Evolutionary conservation across 2,888 invertebrate species (phyloP).

Genomic region (Drosophila percnosoma): DNA sequence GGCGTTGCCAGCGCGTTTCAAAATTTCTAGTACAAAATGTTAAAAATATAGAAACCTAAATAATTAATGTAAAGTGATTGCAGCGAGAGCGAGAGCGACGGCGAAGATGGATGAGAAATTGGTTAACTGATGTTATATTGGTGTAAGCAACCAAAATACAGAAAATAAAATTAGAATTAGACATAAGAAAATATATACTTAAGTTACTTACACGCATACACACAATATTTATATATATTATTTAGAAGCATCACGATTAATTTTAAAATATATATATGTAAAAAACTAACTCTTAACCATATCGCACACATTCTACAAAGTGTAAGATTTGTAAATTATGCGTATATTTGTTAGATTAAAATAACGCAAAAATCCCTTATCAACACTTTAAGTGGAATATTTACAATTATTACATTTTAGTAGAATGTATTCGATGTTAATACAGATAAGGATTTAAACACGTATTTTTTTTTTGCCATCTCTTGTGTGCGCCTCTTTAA

Average conservation of each 20-base stretch:
- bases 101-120: background rate
- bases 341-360: background rate
- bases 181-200: conserved; percentile 25
- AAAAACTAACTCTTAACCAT: conserved; percentile 14
- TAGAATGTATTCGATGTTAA: conserved; percentile 18
- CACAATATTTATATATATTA: background rate
- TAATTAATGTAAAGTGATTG: conserved; percentile 26
- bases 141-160: conserved; percentile 30
- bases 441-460: conserved; percentile 5
- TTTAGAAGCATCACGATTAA: conserved; percentile 27
- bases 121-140: conserved; percentile 23
- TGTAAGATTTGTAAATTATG: background rate
- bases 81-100: conserved; percentile 18
- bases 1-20: conserved; percentile 50
- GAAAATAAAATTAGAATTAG: conserved; percentile 24
- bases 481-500: conserved; percentile 27
- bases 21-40: conserved; percentile 61
- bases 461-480: conserved; percentile 16
- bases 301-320: conserved; percentile 9
- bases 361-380: background rate
- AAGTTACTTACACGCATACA: conserved; percentile 8
- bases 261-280: conserved; percentile 10
- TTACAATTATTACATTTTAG: conserved; percentile 1
- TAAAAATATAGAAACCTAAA: conserved; percentile 21
- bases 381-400: background rate